phyloP scores from a whole-genome alignment of 1,140 invertebrate genomes.

The Diorhabda elongata region DNA sequence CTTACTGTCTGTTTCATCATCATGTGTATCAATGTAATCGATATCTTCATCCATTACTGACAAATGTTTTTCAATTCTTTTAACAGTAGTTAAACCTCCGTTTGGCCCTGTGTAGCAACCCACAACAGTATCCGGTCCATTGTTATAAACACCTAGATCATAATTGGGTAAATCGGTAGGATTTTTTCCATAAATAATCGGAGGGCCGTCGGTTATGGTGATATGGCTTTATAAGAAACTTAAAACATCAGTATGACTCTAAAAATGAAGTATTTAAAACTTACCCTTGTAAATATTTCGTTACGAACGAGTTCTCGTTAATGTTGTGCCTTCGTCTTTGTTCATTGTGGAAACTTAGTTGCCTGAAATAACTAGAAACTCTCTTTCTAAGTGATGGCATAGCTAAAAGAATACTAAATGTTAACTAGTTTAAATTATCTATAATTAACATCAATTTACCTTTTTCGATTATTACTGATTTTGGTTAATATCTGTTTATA shows the following conservation, averaged over 20 bases:
- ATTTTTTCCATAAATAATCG: conserved; percentile 61
- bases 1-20: conserved; percentile 50
- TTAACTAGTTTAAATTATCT: neutral
- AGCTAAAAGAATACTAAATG: conserved; percentile 12
- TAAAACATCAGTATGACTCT: conserved; percentile 16
- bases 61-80: conserved; percentile 61
- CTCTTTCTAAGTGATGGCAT: conserved; percentile 73
- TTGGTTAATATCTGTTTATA: no score
- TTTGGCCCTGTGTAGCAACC: conserved; percentile 73
- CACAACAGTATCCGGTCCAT: conserved; percentile 53
- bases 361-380: conserved; percentile 69
- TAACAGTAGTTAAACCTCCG: conserved; percentile 70
- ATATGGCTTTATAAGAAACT: conserved; percentile 31
- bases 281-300: conserved; percentile 71
- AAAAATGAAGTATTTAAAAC: conserved; percentile 23
- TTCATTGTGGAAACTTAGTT: conserved; percentile 64
- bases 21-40: conserved; percentile 69
- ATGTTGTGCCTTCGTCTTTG: conserved; percentile 53
- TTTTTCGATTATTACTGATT: no score
- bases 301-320: conserved; percentile 64
- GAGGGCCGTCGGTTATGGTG: conserved; percentile 51
- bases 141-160: conserved; percentile 52
- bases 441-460: no score
- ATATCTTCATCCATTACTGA: conserved; percentile 66
- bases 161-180: conserved; percentile 62